Conservation (phyloP, 2,113 vertebrate genomes). For the Xiphorhynchus elegans region DNA sequence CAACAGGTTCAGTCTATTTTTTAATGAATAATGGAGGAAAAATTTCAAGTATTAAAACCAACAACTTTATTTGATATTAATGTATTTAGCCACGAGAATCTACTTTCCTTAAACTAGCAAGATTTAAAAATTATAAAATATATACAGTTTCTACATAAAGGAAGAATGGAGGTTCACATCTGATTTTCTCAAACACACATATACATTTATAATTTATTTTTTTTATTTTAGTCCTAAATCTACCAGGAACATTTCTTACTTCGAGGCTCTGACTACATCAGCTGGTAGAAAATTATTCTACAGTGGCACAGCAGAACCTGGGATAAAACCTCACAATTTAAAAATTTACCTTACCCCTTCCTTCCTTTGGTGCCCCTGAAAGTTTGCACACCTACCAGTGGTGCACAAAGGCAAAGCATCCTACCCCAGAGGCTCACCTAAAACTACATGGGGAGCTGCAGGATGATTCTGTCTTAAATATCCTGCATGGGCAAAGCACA, state of each 20-base stretch:
- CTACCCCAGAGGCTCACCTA: background rate
- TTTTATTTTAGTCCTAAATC: background rate
- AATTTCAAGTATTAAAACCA: background rate
- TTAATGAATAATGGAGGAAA: background rate
- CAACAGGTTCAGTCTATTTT: background rate
- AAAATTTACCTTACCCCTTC: background rate
- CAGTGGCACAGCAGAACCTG: background rate
- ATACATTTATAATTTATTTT: background rate
- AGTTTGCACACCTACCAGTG: accelerated
- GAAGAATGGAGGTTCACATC: background rate
- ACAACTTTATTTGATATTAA: background rate
- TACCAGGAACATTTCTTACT: background rate
- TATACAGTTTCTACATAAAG: background rate
- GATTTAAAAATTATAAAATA: background rate
- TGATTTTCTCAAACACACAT: background rate
- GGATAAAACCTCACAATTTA: background rate
- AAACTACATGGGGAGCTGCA: accelerated
- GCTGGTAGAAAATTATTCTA: background rate
- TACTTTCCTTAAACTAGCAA: background rate
- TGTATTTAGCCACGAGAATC: accelerated
- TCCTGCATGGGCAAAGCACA: background rate
- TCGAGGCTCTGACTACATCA: background rate
- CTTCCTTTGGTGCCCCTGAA: background rate
- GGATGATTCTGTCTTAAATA: background rate
- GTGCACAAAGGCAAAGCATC: background rate